Percentiles rank a stretch among this genome's conserved stretches.
phyloP scores from a whole-genome alignment of 2,888 invertebrate species.

The Caenorhabditis sp. region DNA sequence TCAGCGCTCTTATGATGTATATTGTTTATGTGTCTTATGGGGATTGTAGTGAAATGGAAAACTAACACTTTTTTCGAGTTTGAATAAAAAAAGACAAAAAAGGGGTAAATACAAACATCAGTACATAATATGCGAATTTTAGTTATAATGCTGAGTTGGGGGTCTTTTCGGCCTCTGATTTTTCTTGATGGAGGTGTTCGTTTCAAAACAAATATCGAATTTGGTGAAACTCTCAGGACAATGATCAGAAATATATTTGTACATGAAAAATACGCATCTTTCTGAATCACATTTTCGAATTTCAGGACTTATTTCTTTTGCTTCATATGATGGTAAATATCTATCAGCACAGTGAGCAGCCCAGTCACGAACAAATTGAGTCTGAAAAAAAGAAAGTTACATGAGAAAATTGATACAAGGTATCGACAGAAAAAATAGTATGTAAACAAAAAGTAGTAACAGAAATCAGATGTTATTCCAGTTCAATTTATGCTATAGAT shows the following conservation, averaged over 20 bases:
- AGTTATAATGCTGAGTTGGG: not conserved
- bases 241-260: slow-evolving; percentile 45
- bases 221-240: slow-evolving; percentile 27
- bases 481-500: too few relatives aligned
- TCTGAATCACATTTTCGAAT: slow-evolving; percentile 48
- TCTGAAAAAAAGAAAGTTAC: slow-evolving; percentile 30
- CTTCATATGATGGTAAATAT: slow-evolving; percentile 40
- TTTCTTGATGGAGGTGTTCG: slow-evolving; percentile 30
- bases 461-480: too few relatives aligned
- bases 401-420: slow-evolving; percentile 6
- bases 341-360: slow-evolving; percentile 44
- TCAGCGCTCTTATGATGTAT: slow-evolving; percentile 20
- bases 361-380: slow-evolving; percentile 46
- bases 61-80: not conserved
- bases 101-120: not conserved
- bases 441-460: too few relatives aligned
- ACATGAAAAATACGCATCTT: slow-evolving; percentile 46
- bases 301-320: slow-evolving; percentile 41
- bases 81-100: not conserved
- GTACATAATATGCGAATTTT: not conserved
- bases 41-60: slow-evolving; percentile 10
- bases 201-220: slow-evolving; percentile 49
- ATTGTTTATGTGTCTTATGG: slow-evolving; percentile 30
- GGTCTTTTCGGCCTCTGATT: not conserved
- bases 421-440: not conserved